A percentile compares a stretch with the other conserved stretches of the same genome.
These are phyloP conservation scores for Oophaga pumilio DNA, from an alignment of 2,113 vertebrate species.

Conservation along the genomic window DNA sequence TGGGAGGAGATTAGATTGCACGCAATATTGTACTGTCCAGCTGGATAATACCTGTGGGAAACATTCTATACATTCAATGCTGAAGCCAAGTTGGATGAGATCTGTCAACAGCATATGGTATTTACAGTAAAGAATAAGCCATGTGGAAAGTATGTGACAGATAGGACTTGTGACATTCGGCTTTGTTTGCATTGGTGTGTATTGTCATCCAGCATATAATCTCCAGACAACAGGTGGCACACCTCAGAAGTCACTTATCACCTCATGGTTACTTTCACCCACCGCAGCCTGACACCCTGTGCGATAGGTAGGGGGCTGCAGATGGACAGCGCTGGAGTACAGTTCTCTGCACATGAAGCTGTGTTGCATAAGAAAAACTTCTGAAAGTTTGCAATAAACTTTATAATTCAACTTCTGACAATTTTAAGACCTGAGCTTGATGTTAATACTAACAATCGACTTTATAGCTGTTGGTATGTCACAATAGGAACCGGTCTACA, in stretches of 20 bases:
- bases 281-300: background rate
- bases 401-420: too few species aligned
- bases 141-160: background rate
- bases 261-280: background rate
- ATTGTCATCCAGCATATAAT: background rate
- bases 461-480: too few species aligned
- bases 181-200: conserved; percentile 35
- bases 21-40: background rate
- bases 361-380: background rate
- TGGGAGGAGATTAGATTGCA: background rate
- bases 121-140: background rate
- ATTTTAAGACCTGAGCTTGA: too few species aligned
- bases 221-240: background rate
- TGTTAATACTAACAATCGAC: too few species aligned
- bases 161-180: background rate
- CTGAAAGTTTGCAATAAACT: background rate
- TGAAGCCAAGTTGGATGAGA: background rate
- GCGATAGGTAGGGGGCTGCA: background rate
- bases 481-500: too few species aligned
- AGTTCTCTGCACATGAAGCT: background rate
- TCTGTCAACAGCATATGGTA: background rate
- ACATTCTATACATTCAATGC: background rate
- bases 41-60: background rate
- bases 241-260: background rate
- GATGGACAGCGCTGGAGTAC: background rate